Evolutionary conservation across 1,140 invertebrate genomes (phyloP).

Genomic region (Nomia melanderi): DNA sequence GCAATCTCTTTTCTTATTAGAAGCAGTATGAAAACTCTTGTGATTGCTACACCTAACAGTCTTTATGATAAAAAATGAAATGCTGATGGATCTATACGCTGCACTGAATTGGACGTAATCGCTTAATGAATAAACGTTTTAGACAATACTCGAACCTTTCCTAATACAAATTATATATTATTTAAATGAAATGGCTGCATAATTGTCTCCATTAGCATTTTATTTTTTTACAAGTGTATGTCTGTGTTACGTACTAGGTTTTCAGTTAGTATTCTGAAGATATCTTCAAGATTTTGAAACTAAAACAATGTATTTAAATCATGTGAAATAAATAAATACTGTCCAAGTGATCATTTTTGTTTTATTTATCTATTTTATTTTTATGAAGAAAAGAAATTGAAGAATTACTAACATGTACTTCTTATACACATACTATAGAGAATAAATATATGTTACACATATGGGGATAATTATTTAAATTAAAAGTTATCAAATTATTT

Average conservation of each 20-base stretch:
- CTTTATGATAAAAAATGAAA: constrained; percentile 43
- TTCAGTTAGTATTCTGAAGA: constrained; percentile 38
- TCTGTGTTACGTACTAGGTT: constrained; percentile 51
- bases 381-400: constrained; percentile 33
- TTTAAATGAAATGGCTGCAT: not conserved
- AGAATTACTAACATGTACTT: constrained; percentile 40
- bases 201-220: constrained; percentile 49
- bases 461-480: constrained; percentile 7
- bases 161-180: not conserved
- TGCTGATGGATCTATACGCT: constrained; percentile 41
- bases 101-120: not conserved
- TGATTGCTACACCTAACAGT: constrained; percentile 41
- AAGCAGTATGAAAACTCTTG: constrained; percentile 23
- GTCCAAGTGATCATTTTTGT: constrained; percentile 13
- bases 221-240: constrained; percentile 46
- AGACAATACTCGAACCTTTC: constrained; percentile 23
- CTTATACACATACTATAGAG: constrained; percentile 40
- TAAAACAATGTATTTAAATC: constrained; percentile 54
- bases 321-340: constrained; percentile 51
- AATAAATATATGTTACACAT: no score
- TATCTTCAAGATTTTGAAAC: constrained; percentile 50
- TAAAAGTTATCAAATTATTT: constrained; percentile 2
- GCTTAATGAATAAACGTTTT: constrained; percentile 4
- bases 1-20: constrained; percentile 26
- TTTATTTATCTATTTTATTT: constrained; percentile 9